phyloP scores from a whole-genome alignment of 2,113 vertebrate species.

The Tapirus terrestris region DNA sequence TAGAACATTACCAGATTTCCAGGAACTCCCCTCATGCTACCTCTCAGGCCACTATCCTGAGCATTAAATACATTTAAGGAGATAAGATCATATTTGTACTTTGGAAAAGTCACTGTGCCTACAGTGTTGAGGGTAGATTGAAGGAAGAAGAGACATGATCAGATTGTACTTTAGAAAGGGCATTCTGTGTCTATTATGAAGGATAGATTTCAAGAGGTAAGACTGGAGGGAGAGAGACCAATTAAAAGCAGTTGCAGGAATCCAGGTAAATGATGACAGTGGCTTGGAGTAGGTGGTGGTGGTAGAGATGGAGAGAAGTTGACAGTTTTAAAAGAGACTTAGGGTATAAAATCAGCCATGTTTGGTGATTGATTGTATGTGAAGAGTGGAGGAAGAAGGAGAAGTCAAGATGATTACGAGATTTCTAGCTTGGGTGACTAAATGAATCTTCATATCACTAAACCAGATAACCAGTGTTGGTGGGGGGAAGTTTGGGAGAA shows the following conservation, averaged over 20 bases:
- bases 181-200: neutral
- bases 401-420: neutral
- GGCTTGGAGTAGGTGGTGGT: neutral
- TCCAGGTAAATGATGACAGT: neutral
- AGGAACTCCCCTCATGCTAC: neutral
- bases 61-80: conserved; percentile 18
- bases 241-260: neutral
- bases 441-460: neutral
- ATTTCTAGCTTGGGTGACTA: neutral
- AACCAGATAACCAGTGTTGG: neutral
- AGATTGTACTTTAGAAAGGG: neutral
- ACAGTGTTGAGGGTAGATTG: neutral
- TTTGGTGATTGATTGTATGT: neutral
- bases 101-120: neutral
- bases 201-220: neutral
- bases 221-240: neutral
- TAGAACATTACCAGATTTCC: neutral
- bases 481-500: neutral
- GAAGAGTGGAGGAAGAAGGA: neutral
- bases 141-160: neutral
- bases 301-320: neutral
- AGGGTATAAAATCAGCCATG: neutral
- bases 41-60: neutral
- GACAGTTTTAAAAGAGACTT: neutral
- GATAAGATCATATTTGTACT: neutral